Evolutionary conservation across 1,140 invertebrate genomes (phyloP).

Genomic region (Bombus confusus): DNA sequence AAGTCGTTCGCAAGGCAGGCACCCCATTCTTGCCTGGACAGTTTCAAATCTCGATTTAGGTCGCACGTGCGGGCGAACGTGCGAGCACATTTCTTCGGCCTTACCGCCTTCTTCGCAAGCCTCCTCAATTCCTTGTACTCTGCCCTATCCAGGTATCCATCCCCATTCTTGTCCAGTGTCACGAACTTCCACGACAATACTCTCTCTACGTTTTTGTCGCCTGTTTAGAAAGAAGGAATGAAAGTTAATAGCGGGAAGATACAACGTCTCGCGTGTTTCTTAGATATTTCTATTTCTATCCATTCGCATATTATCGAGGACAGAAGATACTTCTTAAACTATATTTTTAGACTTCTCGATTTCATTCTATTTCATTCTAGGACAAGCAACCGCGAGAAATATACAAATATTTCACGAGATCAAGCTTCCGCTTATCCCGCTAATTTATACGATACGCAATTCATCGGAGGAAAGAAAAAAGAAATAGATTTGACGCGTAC

Average conservation of each 20-base stretch:
- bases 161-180: constrained; percentile 89
- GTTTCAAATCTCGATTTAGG: constrained; percentile 88
- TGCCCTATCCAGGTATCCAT: constrained; percentile 88
- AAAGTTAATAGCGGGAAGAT: not conserved
- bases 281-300: no score
- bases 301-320: no score
- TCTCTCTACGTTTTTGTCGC: constrained; percentile 77
- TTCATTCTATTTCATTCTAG: no score
- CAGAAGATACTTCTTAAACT: no score
- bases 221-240: constrained; percentile 53
- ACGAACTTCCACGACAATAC: constrained; percentile 95
- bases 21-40: constrained; percentile 92
- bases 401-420: no score
- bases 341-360: no score
- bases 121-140: constrained; percentile 91
- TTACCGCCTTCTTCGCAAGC: constrained; percentile 92
- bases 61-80: constrained; percentile 94
- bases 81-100: constrained; percentile 93
- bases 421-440: no score
- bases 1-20: constrained; percentile 89
- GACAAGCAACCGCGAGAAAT: no score
- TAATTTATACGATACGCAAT: not conserved
- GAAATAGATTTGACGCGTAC: no score
- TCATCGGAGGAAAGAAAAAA: not conserved
- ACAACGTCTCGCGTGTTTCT: not conserved